phyloP scores from a whole-genome alignment of 2,113 vertebrate species.

The Tetrao urogallus region DNA sequence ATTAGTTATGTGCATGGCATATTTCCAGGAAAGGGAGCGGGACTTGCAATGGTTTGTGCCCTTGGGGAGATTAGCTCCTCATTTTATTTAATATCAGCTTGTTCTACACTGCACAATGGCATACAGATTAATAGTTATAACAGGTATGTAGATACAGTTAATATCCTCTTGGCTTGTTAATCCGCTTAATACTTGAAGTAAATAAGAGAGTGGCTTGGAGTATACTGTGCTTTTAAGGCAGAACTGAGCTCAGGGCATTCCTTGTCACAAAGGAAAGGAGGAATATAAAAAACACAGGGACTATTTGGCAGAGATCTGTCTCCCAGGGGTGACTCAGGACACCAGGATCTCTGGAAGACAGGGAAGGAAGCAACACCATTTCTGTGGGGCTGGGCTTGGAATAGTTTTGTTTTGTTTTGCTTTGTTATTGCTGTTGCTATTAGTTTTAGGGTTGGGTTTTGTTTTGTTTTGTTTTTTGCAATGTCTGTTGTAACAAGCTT shows the following conservation, averaged over 20 bases:
- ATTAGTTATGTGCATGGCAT: not conserved
- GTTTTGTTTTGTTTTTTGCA: not conserved
- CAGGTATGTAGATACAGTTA: not conserved
- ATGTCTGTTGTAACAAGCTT: not conserved
- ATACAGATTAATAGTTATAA: not conserved
- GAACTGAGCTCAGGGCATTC: rapidly evolving
- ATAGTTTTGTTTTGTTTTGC: not conserved
- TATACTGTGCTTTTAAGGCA: not conserved
- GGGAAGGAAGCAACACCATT: not conserved
- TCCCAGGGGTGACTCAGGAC: not conserved
- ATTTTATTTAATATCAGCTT: not conserved
- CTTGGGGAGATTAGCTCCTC: not conserved
- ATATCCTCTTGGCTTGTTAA: not conserved
- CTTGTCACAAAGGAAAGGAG: not conserved
- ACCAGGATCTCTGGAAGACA: not conserved
- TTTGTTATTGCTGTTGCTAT: not conserved
- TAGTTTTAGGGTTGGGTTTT: not conserved
- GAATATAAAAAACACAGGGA: not conserved
- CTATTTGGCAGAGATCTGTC: not conserved
- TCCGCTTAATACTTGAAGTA: not conserved
- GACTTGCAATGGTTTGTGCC: not conserved
- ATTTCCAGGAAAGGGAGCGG: not conserved
- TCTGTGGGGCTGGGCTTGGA: not conserved
- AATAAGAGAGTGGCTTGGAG: not conserved
- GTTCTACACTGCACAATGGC: not conserved